Base-by-base conservation (phyloP, 2,888 invertebrate species). In the Tachina grossa region DNA sequence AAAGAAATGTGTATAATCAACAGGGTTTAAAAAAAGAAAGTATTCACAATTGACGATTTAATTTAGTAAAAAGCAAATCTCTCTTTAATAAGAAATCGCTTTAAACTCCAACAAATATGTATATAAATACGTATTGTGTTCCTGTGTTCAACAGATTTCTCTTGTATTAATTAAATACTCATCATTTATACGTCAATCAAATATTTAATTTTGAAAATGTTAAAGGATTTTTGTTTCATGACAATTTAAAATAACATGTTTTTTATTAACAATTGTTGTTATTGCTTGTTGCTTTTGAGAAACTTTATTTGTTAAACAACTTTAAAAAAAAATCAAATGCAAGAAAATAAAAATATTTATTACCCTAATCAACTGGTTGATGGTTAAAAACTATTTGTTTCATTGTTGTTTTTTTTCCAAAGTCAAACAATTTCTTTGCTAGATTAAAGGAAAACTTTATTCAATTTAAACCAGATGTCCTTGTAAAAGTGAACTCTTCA, bases 401-500 rank as follows among this genome's bases (percentile, higher is more conserved):
- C 8, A 14, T 57, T 9, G 45, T 45, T 22, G 11, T 1, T 22
- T 22, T 22, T 22, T 61, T 69, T 51, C 11, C 5, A 43, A 69
- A 69, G 22, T 45, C 45, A 39, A 5, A 16, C 65, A 77, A 83
- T 76, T 76, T 69, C 55, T 71, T 68, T 61, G 53, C 47, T 53
- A 55, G 14, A n/a, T 41, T 43, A 51, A 53, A 45, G 53, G 53
- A 69, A n/a, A 47, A 14, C 2, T n/a, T 47, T 2, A 47, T 61
- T 63, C 55, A 57, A 22, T 41, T 55, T 10, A 19, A 55, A 84
- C 66, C n/a, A 22, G 63, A 9, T 45, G 78, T 69, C 81, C 85
- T 85, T 45, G 78, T 78, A 2, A 51, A 51, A 14, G 22, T 74
- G 59, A 80, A 68, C 69, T 81, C 63, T 75, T 72, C 47, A 51